Evolutionary conservation across 1,140 invertebrate genomes (phyloP).

Genomic region (Pygmarrhopalites habei): DNA sequence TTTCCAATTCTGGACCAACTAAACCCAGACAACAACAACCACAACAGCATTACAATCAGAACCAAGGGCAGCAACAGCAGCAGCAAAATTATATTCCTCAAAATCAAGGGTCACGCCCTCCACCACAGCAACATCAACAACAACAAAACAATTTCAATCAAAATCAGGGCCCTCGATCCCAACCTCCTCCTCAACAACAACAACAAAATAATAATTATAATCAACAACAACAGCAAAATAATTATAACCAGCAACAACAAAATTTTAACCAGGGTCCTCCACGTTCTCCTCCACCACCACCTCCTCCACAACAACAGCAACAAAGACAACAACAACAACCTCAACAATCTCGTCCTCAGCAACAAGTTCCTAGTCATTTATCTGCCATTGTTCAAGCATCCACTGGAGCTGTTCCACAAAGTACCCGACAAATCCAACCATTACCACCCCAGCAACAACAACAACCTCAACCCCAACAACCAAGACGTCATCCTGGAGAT

Average conservation of each 20-base stretch:
- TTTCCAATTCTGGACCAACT: background rate
- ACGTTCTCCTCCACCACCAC: background rate
- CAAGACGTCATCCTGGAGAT: background rate
- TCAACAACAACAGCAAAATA: background rate
- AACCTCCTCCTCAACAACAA: background rate
- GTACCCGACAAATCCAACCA: background rate
- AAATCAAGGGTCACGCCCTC: background rate
- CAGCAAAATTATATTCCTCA: background rate
- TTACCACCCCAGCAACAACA: background rate
- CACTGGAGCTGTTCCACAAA: background rate
- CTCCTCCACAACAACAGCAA: background rate
- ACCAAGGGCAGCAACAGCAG: conserved; percentile 4
- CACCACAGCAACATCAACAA: background rate
- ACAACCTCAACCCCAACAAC: background rate
- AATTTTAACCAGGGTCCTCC: too few relatives aligned
- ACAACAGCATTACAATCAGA: background rate
- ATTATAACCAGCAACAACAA: conserved; percentile 2
- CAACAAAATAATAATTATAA: background rate
- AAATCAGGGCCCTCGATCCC: background rate
- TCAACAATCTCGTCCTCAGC: background rate
- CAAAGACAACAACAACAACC: background rate
- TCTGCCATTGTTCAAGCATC: conserved; percentile 1
- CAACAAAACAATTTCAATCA: conserved; percentile 6
- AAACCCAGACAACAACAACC: conserved; percentile 1
- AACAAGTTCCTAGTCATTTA: conserved; percentile 8